Conservation (phyloP, 1,140 invertebrate species). For the Paramacrobiotus metropolitanus region DNA sequence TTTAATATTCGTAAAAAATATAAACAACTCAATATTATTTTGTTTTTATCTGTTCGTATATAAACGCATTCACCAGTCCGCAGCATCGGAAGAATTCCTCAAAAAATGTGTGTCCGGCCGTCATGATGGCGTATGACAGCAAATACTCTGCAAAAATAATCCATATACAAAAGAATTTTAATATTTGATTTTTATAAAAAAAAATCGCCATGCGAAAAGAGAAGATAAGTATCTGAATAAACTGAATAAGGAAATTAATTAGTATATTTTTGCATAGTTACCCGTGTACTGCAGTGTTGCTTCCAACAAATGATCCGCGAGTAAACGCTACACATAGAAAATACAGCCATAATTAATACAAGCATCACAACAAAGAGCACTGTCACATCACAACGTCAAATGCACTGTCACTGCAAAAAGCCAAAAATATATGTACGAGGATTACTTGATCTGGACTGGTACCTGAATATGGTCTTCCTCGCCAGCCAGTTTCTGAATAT, state of each 20-base stretch:
- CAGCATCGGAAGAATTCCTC: background rate
- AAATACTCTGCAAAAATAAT: conserved; percentile 1
- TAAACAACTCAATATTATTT: background rate
- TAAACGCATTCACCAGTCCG: background rate
- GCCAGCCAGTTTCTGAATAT: background rate
- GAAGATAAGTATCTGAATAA: background rate
- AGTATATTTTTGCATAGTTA: too few species aligned
- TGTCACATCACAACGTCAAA: background rate
- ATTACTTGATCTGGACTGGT: background rate
- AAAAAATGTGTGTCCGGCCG: background rate
- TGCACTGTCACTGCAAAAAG: background rate
- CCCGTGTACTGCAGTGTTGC: background rate
- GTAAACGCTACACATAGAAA: background rate
- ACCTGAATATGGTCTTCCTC: background rate
- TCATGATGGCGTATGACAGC: background rate
- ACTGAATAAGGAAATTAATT: too few species aligned
- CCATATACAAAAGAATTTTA: too few species aligned
- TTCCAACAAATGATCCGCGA: background rate
- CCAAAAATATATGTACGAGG: background rate
- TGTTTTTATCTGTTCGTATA: background rate
- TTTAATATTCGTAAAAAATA: background rate
- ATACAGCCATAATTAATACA: background rate
- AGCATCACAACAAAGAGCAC: background rate
- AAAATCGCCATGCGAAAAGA: background rate
- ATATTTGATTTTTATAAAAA: too few species aligned